Base-by-base conservation (phyloP, 2,113 vertebrate species). In the Python bivittatus region DNA sequence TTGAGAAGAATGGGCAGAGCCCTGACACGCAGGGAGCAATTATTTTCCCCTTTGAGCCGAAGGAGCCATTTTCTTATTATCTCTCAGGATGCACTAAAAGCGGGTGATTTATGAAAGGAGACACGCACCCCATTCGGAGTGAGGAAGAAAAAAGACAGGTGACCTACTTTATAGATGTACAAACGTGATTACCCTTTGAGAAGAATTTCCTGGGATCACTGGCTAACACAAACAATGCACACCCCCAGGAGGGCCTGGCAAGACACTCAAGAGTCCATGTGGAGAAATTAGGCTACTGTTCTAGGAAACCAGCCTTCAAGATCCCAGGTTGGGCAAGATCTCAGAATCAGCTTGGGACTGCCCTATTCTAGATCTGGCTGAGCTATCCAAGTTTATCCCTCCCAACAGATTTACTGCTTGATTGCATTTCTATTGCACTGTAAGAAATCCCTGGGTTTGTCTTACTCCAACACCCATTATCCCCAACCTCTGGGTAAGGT, bases 101-200 rank as follows among this genome's bases (percentile, higher is more conserved):
- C 79, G 27, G 53, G 52, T 96, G 97, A 97, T 97, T 97, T 97
- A 97, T 96, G 95, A 95, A 97, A 96, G 93, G 97, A 96, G 97
- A 88, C 0, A 0, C 4, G 15, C 96, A 93, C 94, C 92, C 95
- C 90, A 95, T 96, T 97, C 95, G 95, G 97, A 96, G 94, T 94
- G 95, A 97, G 97, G 97, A 97, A 94, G 90, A 88, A 96, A 93
- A 96, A 95, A 95, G 95, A 96, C 93, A 91, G 90, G 92, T 96
- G 94, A 96, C 57, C 72, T 96, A 93, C 94, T 96, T 88, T 94
- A 89, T 83, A 95, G 92, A 93, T 95, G 96, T 89, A 96, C 93
- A 95, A 94, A 95, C 95, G 92, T 95, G 96, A 97, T 97, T 97
- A 95, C 95, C 93, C 97, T 94, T 94, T 93, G 96, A 96, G 93